phyloP scores from a whole-genome alignment of 1,140 invertebrate species.

The Myzus persicae region DNA sequence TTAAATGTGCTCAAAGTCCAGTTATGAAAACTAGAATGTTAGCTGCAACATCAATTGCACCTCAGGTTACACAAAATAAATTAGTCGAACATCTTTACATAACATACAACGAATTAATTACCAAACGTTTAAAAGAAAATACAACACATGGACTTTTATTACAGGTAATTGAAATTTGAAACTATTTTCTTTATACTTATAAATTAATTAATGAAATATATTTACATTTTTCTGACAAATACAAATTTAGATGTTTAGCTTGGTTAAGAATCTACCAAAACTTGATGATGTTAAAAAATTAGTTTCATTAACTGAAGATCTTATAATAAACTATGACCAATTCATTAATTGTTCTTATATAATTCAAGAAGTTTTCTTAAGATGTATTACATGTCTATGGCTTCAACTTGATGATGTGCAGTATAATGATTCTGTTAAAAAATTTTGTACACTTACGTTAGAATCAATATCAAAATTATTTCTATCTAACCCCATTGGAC shows the following conservation, averaged over 20 bases:
- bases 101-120: conserved; percentile 62
- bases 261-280: conserved; percentile 36
- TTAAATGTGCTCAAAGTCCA: conserved; percentile 63
- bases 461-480: background rate
- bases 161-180: conserved; percentile 63
- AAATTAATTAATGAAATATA: background rate
- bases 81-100: conserved; percentile 64
- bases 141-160: conserved; percentile 66
- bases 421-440: background rate
- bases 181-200: background rate
- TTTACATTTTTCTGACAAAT: background rate
- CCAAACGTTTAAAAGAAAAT: conserved; percentile 64
- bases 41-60: conserved; percentile 65
- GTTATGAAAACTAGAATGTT: conserved; percentile 64
- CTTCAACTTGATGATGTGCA: conserved; percentile 28
- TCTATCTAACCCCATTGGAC: background rate
- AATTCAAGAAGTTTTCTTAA: conserved; percentile 37
- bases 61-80: conserved; percentile 64
- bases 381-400: conserved; percentile 50
- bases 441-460: background rate
- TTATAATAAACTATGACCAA: background rate
- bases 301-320: background rate
- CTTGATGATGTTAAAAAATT: conserved; percentile 35
- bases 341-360: conserved; percentile 17
- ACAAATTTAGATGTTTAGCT: conserved; percentile 39